These are phyloP conservation scores for Cyanoramphus novaezelandiae DNA, from an alignment of 2,113 vertebrate genomes.

Conservation along the genomic window DNA sequence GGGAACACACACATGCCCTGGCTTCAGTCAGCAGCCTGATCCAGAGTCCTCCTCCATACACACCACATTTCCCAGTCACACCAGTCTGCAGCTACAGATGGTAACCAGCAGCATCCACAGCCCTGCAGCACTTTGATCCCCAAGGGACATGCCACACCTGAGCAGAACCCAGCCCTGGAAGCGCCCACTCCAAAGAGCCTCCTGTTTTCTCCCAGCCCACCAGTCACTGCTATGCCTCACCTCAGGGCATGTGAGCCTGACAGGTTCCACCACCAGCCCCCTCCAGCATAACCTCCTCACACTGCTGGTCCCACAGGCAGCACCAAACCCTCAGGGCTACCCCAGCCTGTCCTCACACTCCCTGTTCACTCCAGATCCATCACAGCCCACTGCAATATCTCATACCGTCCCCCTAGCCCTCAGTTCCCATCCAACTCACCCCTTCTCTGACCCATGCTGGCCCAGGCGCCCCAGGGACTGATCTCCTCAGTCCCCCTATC, in stretches of 20 bases:
- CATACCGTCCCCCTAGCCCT: neutral
- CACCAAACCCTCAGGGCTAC: neutral
- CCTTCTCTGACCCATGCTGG: neutral
- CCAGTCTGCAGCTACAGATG: neutral
- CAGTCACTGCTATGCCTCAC: accelerated
- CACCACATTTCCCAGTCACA: neutral
- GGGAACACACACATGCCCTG: neutral
- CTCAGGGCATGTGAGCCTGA: accelerated
- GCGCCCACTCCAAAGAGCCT: neutral
- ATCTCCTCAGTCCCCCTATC: accelerated
- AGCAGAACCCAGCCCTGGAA: neutral
- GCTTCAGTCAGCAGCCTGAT: neutral
- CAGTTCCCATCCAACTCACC: accelerated
- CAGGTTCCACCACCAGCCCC: neutral
- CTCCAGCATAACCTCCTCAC: neutral
- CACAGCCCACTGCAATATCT: accelerated
- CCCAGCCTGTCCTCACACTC: neutral
- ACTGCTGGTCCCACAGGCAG: accelerated
- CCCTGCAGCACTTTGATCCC: neutral
- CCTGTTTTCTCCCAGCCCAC: neutral
- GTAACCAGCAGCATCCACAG: neutral
- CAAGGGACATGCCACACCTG: accelerated
- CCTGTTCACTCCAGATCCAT: accelerated
- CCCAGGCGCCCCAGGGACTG: neutral
- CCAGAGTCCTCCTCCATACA: neutral